Conservation (phyloP, 2,797 vertebrate species). For the Pygocentrus nattereri region DNA sequence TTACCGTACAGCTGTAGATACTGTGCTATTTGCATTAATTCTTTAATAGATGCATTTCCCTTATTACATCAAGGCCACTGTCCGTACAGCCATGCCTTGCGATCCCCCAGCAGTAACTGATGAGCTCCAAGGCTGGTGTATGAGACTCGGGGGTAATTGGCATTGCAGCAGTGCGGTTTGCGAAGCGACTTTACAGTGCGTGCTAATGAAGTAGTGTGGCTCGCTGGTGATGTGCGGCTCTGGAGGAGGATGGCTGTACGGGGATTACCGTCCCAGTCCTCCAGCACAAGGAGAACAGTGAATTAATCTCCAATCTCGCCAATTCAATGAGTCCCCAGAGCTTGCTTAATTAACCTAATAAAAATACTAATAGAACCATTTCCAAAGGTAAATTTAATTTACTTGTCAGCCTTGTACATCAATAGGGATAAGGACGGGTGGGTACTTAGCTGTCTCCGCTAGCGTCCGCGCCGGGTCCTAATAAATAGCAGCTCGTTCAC, state of each 20-base stretch:
- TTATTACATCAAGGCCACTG: background rate
- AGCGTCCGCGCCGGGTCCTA: conserved; percentile 53
- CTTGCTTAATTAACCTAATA: conserved; percentile 96
- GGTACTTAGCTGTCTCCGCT: conserved; percentile 70
- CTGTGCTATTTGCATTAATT: background rate
- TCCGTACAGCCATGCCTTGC: background rate
- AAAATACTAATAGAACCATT: conserved; percentile 95
- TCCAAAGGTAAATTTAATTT: conserved; percentile 96
- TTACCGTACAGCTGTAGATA: background rate
- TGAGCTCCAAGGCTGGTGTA: background rate
- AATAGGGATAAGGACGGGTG: conserved; percentile 80
- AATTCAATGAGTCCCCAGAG: conserved; percentile 89
- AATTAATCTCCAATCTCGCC: conserved; percentile 77
- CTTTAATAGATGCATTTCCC: background rate
- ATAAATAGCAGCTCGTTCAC: conserved; percentile 66
- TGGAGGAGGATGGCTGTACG: conserved; percentile 49
- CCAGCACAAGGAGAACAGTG: conserved; percentile 65
- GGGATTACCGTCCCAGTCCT: conserved; percentile 63
- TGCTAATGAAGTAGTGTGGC: conserved; percentile 62
- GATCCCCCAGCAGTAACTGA: background rate
- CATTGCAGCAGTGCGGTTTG: conserved; percentile 13
- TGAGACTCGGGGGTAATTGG: conserved; percentile 22
- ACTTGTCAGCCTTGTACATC: conserved; percentile 91
- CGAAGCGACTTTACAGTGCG: conserved; percentile 23
- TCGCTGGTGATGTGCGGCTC: conserved; percentile 31